Percentiles rank a stretch among this genome's conserved stretches.
Evolutionary conservation across 2,888 invertebrate genomes (phyloP).

Genomic region (Dysmachus trigonus): DNA sequence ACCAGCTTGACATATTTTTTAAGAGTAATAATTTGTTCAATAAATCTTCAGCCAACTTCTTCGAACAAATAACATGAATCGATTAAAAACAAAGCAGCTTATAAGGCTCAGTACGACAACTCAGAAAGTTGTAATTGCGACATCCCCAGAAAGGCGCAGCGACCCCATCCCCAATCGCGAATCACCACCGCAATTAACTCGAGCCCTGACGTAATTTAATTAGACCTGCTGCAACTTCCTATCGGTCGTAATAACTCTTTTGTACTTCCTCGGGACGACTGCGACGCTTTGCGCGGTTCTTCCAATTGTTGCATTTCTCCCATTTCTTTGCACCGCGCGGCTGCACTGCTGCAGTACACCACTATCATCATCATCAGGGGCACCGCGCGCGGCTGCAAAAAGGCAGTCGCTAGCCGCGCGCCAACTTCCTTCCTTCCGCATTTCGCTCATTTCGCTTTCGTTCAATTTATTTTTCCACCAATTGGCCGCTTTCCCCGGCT

Average conservation of each 20-base stretch:
- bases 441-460: slow-evolving; percentile 44
- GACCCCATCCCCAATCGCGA: not conserved
- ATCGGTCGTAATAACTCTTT: not conserved
- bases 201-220: not conserved
- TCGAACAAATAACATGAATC: not conserved
- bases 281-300: not conserved
- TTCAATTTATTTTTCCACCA: slow-evolving; percentile 30
- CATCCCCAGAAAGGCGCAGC: not conserved
- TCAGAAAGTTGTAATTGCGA: not conserved
- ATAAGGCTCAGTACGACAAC: not conserved
- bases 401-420: not conserved
- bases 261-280: not conserved
- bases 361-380: not conserved
- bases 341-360: not conserved
- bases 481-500: slow-evolving; percentile 27
- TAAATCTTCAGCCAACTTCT: not conserved
- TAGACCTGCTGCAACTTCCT: not conserved
- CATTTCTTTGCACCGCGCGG: not conserved
- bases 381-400: not conserved
- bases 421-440: slow-evolving; percentile 42
- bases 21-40: not conserved
- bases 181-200: not conserved
- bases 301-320: not conserved
- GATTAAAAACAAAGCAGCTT: not conserved
- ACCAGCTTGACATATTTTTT: not conserved